These are phyloP conservation scores for Cyaniris semiargus DNA, from an alignment of 2,888 invertebrate species.

Conservation along the genomic window DNA sequence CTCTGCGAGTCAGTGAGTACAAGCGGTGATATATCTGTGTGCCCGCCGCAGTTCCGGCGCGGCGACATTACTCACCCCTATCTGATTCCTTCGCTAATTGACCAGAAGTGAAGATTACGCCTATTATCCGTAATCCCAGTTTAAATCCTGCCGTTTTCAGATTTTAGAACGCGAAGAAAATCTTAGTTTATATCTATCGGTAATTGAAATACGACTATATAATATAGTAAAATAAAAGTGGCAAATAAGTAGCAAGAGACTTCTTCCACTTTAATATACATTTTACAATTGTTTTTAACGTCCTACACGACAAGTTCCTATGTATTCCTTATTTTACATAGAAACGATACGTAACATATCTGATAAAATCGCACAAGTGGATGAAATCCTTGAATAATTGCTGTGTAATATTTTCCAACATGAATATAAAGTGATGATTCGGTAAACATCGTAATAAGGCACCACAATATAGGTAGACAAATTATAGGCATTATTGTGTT, in stretches of 20 bases:
- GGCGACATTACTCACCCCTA: constrained; percentile 68
- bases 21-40: constrained; percentile 43
- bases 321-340: too few species aligned
- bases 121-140: constrained; percentile 68
- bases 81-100: constrained; percentile 77
- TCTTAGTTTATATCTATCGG: not conserved
- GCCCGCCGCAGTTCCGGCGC: constrained; percentile 42
- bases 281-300: too few species aligned
- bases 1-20: constrained; percentile 39
- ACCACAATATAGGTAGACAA: not conserved
- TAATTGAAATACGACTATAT: not conserved
- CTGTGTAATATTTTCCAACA: not conserved
- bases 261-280: too few species aligned
- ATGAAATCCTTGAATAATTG: not conserved
- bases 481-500: not conserved
- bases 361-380: not conserved
- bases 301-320: too few species aligned
- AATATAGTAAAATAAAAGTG: too few species aligned
- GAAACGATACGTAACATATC: not conserved
- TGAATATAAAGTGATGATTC: not conserved
- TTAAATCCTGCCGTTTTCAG: constrained; percentile 38
- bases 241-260: too few species aligned
- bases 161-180: not conserved
- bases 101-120: constrained; percentile 76
- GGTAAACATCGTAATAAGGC: not conserved